Conservation (phyloP, 2,888 invertebrate genomes). For the Aporophyla lueneburgensis region DNA sequence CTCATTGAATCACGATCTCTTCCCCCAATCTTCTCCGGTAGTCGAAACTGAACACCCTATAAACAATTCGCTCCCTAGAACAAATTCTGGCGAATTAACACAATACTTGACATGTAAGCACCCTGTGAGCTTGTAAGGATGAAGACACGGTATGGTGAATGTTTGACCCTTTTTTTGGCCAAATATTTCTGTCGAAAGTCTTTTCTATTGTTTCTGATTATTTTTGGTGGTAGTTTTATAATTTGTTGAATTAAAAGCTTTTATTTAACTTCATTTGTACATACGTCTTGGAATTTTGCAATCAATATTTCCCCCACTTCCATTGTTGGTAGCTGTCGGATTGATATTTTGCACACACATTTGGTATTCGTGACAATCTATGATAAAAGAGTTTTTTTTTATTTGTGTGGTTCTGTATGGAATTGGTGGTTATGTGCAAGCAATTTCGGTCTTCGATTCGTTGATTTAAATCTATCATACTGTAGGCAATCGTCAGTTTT, state of each 20-base stretch:
- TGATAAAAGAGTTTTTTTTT: neutral
- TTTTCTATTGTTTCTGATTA: neutral
- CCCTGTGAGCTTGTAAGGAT: neutral
- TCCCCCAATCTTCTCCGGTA: constrained; percentile 46
- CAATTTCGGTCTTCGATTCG: neutral
- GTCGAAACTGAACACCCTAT: constrained; percentile 49
- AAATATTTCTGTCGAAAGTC: neutral
- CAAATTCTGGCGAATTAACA: constrained; percentile 72
- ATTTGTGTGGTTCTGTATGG: neutral
- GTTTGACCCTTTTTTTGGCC: neutral
- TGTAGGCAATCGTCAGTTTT: neutral
- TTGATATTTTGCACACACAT: too few species aligned
- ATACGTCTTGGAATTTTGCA: too few species aligned
- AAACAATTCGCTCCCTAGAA: constrained; percentile 58
- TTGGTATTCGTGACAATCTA: too few species aligned
- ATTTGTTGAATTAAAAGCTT: neutral
- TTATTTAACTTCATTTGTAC: too few species aligned
- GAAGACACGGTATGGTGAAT: constrained; percentile 7
- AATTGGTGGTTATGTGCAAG: neutral
- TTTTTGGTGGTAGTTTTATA: neutral
- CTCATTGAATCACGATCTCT: constrained; percentile 53
- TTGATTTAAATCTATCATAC: neutral
- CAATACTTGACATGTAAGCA: constrained; percentile 74
- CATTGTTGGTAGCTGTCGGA: too few species aligned
- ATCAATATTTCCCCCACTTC: too few species aligned